Conservation (phyloP, 2,888 invertebrate genomes). For the Aporophyla nigra region DNA sequence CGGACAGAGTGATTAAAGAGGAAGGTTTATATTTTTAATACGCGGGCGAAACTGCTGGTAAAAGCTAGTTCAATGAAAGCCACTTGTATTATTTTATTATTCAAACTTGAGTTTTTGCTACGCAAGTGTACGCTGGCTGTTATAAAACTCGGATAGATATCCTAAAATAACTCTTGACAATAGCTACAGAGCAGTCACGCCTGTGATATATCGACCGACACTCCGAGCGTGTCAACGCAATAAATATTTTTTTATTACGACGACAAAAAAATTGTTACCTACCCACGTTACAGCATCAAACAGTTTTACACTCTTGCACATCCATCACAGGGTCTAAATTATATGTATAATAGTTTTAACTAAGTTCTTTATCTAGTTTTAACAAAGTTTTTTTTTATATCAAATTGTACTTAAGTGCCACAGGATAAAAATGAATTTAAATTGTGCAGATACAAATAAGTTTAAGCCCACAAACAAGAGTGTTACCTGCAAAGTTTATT, state of each 20-base stretch:
- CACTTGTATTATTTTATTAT: neutral
- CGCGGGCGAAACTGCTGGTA: too few relatives aligned
- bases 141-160: neutral
- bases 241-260: conserved; percentile 34
- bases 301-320: neutral
- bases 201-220: conserved; percentile 58
- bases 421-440: conserved; percentile 23
- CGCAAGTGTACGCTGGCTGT: neutral
- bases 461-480: too few relatives aligned
- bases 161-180: conserved; percentile 39
- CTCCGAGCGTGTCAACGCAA: conserved; percentile 32
- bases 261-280: conserved; percentile 33
- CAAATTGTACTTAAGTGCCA: conserved; percentile 13
- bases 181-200: conserved; percentile 59
- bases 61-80: neutral
- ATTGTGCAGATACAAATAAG: conserved; percentile 1
- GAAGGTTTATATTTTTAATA: too few relatives aligned
- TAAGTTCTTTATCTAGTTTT: too few relatives aligned
- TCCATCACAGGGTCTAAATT: neutral
- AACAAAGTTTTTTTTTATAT: neutral
- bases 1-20: too few relatives aligned
- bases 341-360: too few relatives aligned
- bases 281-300: neutral
- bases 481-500: conserved; percentile 16
- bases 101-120: neutral